Conservation (phyloP, 2,888 invertebrate species). For the Platerodrilus igneus region DNA sequence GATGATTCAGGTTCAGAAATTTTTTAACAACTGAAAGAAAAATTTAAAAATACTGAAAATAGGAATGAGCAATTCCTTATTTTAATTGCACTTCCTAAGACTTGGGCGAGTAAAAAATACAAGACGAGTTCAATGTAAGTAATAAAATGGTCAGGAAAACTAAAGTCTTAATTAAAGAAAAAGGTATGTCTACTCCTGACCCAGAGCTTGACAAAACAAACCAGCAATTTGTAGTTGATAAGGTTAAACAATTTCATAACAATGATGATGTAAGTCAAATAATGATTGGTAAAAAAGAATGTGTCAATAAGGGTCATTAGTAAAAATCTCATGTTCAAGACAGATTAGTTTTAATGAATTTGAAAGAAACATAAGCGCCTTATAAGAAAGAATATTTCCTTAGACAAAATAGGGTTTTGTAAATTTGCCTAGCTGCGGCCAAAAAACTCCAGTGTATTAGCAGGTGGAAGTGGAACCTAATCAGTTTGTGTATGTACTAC, state of each 20-base stretch:
- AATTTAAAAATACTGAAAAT: neutral
- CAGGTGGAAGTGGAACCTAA: neutral
- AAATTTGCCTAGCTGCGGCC: neutral
- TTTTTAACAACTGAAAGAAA: neutral
- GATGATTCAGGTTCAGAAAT: neutral
- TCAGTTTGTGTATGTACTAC: constrained; percentile 1
- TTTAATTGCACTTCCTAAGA: neutral
- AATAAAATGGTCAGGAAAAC: neutral
- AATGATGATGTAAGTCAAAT: too few species aligned
- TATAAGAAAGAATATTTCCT: too few species aligned
- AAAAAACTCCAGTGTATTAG: constrained; percentile 1
- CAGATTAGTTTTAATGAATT: too few species aligned
- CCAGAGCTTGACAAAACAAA: neutral
- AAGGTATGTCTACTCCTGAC: neutral
- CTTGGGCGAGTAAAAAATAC: neutral
- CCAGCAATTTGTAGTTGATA: neutral
- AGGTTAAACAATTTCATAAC: too few species aligned
- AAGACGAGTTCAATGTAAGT: neutral
- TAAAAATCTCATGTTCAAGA: too few species aligned
- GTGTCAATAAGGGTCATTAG: too few species aligned
- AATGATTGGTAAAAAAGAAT: too few species aligned
- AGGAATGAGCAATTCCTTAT: neutral
- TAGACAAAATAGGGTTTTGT: neutral
- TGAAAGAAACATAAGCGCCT: too few species aligned
- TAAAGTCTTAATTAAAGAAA: neutral